phyloP scores from a whole-genome alignment of 2,888 invertebrate species.

The Drosophila colorata region DNA sequence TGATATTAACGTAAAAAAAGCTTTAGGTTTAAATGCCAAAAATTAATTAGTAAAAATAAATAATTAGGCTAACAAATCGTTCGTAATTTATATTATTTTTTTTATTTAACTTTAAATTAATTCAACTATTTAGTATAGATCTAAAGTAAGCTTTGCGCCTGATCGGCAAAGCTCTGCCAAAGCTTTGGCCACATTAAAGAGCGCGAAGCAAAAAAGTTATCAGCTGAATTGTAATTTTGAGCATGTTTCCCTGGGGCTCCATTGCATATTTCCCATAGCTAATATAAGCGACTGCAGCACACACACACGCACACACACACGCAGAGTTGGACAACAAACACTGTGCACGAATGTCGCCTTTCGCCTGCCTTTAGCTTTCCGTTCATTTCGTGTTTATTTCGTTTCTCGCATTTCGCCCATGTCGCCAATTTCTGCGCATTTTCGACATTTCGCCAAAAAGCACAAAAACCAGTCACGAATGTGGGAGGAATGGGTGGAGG shows the following conservation, averaged over 20 bases:
- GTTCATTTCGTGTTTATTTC: conserved; percentile 47
- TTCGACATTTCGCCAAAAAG: conserved; percentile 70
- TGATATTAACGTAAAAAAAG: no score
- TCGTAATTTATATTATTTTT: no score
- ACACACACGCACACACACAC: conserved; percentile 13
- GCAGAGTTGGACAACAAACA: conserved; percentile 16
- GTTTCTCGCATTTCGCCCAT: conserved; percentile 54
- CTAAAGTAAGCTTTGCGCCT: no score
- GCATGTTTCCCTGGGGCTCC: conserved; percentile 46
- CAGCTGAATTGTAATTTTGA: conserved; percentile 35
- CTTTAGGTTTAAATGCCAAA: no score
- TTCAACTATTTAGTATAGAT: not conserved
- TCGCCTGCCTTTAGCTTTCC: conserved; percentile 25
- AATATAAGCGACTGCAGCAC: conserved; percentile 36
- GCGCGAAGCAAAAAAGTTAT: conserved; percentile 12
- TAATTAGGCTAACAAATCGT: no score
- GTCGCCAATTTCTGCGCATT: conserved; percentile 70
- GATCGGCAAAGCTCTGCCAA: not conserved
- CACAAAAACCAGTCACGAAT: conserved; percentile 46
- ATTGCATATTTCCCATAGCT: conserved; percentile 51
- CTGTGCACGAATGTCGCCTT: conserved; percentile 38
- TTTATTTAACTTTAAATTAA: no score
- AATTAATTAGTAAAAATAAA: no score
- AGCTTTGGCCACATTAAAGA: not conserved
- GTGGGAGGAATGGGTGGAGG: conserved; percentile 13